phyloP scores from a whole-genome alignment of 1,140 invertebrate species.

The Galendromus occidentalis region DNA sequence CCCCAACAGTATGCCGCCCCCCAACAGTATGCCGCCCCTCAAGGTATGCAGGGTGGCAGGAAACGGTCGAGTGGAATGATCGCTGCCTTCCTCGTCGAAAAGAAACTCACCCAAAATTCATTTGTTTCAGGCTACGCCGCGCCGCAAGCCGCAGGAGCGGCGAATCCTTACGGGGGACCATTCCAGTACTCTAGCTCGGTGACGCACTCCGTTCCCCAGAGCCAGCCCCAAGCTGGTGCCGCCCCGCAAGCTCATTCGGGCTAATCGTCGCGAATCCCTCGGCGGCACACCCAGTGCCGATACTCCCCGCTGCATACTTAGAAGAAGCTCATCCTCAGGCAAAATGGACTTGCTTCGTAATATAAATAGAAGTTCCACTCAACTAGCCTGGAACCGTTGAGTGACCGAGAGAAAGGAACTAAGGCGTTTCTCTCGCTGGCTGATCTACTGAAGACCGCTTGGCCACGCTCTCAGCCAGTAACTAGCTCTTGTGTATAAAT shows the following conservation, averaged over 20 bases:
- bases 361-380: no score
- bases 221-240: neutral
- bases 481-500: no score
- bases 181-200: neutral
- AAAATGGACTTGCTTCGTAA: no score
- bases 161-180: neutral
- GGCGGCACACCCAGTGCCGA: no score
- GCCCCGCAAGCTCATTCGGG: neutral
- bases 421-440: no score
- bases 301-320: no score
- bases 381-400: no score
- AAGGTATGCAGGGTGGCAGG: neutral
- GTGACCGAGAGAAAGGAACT: no score
- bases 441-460: no score
- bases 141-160: neutral
- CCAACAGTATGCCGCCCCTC: neutral
- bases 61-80: neutral
- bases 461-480: no score
- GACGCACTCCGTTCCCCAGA: neutral
- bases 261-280: no score
- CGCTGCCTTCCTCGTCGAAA: neutral
- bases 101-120: neutral
- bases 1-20: neutral
- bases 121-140: neutral
- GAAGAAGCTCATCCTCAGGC: no score